These are phyloP conservation scores for Neosilurus mollespiculum DNA, from an alignment of 2,797 vertebrate genomes.

Conservation along the genomic window DNA sequence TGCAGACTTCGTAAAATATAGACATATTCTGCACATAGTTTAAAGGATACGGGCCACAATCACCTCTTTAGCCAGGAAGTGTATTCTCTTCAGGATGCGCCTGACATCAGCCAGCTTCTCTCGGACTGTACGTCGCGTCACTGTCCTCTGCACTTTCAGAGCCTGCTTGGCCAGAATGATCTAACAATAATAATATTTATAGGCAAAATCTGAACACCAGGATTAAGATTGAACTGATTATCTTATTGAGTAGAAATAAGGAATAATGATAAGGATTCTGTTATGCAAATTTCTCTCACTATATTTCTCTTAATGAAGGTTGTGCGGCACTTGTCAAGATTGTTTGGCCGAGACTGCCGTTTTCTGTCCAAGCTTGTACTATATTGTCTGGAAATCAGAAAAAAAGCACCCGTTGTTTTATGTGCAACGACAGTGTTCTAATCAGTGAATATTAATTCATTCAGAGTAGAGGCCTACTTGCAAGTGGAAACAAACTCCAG, in stretches of 20 bases:
- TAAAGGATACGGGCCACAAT: background rate
- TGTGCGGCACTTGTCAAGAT: conserved; percentile 79
- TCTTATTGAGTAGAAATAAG: background rate
- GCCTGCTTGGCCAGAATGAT: conserved; percentile 80
- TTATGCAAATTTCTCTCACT: conserved; percentile 65
- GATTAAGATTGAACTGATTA: background rate
- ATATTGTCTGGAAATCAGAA: conserved; percentile 77
- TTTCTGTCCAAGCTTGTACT: conserved; percentile 73
- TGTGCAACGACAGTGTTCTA: background rate
- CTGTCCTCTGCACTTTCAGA: conserved; percentile 64
- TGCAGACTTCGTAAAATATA: background rate
- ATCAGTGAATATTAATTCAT: background rate
- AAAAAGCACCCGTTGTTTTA: background rate
- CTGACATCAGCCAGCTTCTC: conserved; percentile 76
- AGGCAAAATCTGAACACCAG: background rate
- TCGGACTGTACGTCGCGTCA: conserved; percentile 72
- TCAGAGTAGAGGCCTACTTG: conserved; percentile 73
- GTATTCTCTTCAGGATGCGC: conserved; percentile 79
- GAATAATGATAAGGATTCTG: background rate
- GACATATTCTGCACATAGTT: background rate
- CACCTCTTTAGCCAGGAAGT: conserved; percentile 84
- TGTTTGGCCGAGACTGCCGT: conserved; percentile 80
- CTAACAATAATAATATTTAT: conserved; percentile 61
- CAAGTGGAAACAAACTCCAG: conserved; percentile 87
- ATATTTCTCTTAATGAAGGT: conserved; percentile 81